phyloP scores from a whole-genome alignment of 2,113 vertebrate genomes.

The Thermophis baileyi region DNA sequence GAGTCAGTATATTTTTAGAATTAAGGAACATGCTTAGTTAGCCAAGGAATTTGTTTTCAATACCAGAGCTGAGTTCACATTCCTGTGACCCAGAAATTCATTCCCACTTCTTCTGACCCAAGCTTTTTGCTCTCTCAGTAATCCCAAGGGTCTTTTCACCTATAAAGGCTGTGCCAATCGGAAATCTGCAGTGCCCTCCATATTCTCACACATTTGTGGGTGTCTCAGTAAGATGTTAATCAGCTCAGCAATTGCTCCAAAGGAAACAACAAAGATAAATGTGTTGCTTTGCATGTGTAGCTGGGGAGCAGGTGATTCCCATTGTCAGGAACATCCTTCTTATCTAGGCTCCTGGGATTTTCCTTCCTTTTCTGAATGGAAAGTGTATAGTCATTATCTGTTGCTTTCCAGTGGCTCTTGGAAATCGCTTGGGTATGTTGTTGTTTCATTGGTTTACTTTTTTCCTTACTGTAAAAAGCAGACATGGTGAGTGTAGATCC shows the following conservation, averaged over 20 bases:
- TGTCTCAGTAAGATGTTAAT: neutral
- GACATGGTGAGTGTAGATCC: neutral
- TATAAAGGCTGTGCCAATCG: neutral
- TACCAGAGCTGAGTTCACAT: neutral
- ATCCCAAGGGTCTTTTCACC: neutral
- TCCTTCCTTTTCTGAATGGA: neutral
- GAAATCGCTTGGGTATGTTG: neutral
- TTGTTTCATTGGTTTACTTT: neutral
- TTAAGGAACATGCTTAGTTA: neutral
- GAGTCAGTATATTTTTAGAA: neutral
- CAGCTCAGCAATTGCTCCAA: neutral
- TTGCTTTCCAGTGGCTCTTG: neutral
- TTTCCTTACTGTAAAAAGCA: neutral
- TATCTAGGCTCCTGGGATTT: neutral
- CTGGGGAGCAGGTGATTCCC: neutral
- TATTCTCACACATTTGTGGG: neutral
- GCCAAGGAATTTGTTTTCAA: neutral
- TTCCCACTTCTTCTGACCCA: neutral
- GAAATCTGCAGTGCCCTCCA: neutral
- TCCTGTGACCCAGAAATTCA: neutral
- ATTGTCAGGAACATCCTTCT: neutral
- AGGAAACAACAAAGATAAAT: neutral
- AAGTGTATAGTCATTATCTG: neutral
- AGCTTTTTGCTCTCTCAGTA: neutral
- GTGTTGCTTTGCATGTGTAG: neutral